phyloP scores from a whole-genome alignment of 2,797 vertebrate genomes.

The Dermochelys coriacea region DNA sequence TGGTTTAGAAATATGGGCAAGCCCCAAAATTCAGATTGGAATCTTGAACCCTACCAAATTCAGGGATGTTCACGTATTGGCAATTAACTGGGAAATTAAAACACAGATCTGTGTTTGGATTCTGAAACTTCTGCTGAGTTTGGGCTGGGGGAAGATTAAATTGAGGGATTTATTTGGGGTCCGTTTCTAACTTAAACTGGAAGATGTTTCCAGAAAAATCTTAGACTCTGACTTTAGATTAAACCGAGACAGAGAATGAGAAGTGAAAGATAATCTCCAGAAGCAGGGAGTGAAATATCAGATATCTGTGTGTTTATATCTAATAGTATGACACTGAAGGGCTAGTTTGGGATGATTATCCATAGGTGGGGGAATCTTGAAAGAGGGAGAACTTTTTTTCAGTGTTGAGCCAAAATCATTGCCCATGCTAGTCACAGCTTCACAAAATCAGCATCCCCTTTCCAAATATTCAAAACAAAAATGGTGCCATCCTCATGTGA shows the following conservation, averaged over 20 bases:
- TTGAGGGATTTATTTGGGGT: neutral
- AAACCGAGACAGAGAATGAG: neutral
- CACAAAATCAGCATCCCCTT: fast-evolving
- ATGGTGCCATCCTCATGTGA: neutral
- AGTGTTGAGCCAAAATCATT: neutral
- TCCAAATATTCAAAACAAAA: neutral
- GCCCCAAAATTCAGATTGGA: neutral
- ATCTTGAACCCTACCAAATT: neutral
- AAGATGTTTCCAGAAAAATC: neutral
- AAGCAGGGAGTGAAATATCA: neutral
- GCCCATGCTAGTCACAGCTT: neutral
- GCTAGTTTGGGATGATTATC: neutral
- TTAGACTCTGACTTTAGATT: neutral
- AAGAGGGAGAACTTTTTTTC: neutral
- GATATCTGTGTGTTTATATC: neutral
- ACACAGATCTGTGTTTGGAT: neutral
- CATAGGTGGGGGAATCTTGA: neutral
- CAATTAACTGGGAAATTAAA: neutral
- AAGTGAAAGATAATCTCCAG: neutral
- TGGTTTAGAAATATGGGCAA: neutral
- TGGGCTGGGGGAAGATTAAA: neutral
- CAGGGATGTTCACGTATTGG: neutral
- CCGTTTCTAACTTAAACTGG: neutral
- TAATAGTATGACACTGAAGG: neutral
- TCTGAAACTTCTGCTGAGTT: neutral